phyloP scores from a whole-genome alignment of 64 coral and sea anemone genomes.

The Actinia tenebrosa region DNA sequence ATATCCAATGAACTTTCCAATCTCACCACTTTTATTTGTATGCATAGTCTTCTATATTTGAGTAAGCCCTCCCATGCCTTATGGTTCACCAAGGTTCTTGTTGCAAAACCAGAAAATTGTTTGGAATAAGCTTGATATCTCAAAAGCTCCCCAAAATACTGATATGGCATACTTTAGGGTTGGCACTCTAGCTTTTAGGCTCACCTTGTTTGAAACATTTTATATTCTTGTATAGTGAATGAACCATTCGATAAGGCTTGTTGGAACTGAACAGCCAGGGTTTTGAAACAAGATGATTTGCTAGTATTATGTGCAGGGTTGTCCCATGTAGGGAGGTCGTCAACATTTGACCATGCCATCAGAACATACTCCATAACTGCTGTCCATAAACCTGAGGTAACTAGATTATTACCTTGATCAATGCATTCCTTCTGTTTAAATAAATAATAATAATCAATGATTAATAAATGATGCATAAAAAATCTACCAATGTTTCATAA shows the following conservation, averaged over 20 bases:
- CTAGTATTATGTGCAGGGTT: conserved; percentile 70
- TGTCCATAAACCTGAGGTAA: conserved; percentile 51
- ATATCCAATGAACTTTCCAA: too few species aligned
- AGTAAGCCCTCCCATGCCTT: too few species aligned
- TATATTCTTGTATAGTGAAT: conserved; percentile 57
- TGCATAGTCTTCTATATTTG: too few species aligned
- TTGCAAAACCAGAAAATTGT: too few species aligned
- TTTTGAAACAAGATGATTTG: conserved; percentile 65
- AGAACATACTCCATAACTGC: conserved; percentile 54
- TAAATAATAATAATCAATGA: background rate
- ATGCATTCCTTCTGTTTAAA: conserved; percentile 77
- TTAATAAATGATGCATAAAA: background rate
- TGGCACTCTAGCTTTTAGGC: background rate
- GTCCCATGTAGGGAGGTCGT: conserved; percentile 74
- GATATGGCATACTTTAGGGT: background rate
- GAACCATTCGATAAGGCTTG: conserved; percentile 34
- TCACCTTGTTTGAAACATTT: conserved; percentile 51
- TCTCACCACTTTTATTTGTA: too few species aligned
- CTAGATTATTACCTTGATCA: conserved; percentile 50
- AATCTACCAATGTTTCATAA: too few species aligned
- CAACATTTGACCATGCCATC: conserved; percentile 66
- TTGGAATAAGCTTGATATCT: too few species aligned
- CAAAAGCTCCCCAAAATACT: background rate
- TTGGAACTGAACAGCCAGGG: conserved; percentile 67
- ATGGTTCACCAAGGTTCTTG: too few species aligned